Evolutionary conservation across 2,888 invertebrate genomes (phyloP).

Genomic region (Fragum whitleyi): DNA sequence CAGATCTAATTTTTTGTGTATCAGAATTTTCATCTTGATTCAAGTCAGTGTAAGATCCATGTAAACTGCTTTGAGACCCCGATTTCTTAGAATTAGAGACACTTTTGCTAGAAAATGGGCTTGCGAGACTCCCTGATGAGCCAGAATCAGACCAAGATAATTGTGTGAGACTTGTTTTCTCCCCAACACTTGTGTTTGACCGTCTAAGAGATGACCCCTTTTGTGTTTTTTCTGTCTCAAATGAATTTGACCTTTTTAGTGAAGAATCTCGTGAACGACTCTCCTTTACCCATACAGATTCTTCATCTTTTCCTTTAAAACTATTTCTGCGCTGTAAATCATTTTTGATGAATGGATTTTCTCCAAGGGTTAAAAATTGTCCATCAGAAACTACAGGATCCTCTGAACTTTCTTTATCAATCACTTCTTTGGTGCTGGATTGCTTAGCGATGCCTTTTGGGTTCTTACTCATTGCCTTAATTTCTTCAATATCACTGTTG

Average conservation of each 20-base stretch:
- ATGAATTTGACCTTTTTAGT: constrained; percentile 51
- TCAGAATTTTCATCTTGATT: constrained; percentile 21
- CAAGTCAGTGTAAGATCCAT: constrained; percentile 44
- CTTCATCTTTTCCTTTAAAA: constrained; percentile 41
- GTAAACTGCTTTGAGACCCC: constrained; percentile 46
- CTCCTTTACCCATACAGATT: constrained; percentile 64
- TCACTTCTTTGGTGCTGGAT: not conserved
- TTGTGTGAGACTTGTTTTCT: constrained; percentile 55
- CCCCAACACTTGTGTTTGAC: constrained; percentile 56
- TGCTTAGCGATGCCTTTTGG: not conserved
- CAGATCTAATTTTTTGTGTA: constrained; percentile 32
- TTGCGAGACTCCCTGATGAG: constrained; percentile 53
- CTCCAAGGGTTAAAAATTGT: constrained; percentile 59
- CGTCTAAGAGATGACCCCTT: constrained; percentile 40
- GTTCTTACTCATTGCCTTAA: constrained; percentile 2
- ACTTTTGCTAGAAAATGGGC: not conserved
- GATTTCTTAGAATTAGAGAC: constrained; percentile 14
- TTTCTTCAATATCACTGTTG: constrained; percentile 3
- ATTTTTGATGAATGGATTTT: constrained; percentile 69
- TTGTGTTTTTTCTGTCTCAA: constrained; percentile 28
- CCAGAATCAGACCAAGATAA: constrained; percentile 64
- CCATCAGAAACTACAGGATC: constrained; percentile 51
- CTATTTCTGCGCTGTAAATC: constrained; percentile 56
- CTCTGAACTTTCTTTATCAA: not conserved
- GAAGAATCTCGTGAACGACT: constrained; percentile 57